Evolutionary conservation across 1,140 invertebrate species (phyloP), one percentile per base, ranked within the genome.

Genomic region (Ostrea edulis): DNA sequence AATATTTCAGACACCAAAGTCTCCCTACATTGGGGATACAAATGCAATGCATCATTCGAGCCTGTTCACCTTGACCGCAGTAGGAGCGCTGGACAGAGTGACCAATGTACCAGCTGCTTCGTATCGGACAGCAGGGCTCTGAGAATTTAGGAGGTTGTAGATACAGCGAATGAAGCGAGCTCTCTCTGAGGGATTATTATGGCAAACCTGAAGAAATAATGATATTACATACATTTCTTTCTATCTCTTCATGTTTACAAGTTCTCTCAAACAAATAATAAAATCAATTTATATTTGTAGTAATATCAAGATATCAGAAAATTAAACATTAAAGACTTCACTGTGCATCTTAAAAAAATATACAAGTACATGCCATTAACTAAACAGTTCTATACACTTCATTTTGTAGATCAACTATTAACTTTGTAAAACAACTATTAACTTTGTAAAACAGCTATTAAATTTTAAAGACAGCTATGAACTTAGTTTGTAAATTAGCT

Each of bases 91-190:
- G 1, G 98, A 99, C 14, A 99, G 96, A 0, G 99, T 99, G n/a
- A 99, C 97, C n/a, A 99, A 96, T n/a, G 99, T 99, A 53, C 99
- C 99, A 85, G 99, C 99, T 35, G 99, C 98, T 96, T 99, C 99
- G 94, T 99, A 99, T 53, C 99, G 96, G 52, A 99, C 99, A 54
- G 99, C 98, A 82, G 98, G 97, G 94, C 98, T 99, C 62, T 97
- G 97, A 0, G 99, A 99, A 95, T 99, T 99, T 25, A 99, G 96
- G 82, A 99, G 96, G 95, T 98, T 99, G 94, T 99, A 99, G 93
- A 99, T 99, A 94, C 98, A 99, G 0, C 95, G 97, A 89, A 99
- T 99, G 94, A 99, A 99, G 68, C 98, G 96, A 0, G 98, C 98
- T 25, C 99, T 96, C 95, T 99, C 99, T 14, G 97, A 96, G n/a